phyloP scores from a whole-genome alignment of 2,888 invertebrate species.

The Itoplectis maculator region DNA sequence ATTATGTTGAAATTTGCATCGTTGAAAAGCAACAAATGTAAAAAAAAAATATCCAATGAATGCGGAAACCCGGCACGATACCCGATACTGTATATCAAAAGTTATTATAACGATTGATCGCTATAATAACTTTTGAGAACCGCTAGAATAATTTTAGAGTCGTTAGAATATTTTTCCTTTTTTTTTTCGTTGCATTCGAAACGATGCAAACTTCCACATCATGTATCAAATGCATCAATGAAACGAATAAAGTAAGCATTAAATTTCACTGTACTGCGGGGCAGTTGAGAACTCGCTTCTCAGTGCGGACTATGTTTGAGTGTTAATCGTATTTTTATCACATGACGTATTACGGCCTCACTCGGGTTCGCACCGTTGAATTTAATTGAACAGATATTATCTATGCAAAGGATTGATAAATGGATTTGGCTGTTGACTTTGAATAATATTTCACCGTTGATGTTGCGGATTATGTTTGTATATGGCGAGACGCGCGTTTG shows the following conservation, averaged over 20 bases:
- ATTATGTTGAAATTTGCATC: too few relatives aligned
- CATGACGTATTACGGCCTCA: neutral
- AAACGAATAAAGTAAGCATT: neutral
- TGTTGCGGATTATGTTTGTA: neutral
- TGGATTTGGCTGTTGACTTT: neutral
- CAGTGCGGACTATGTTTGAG: neutral
- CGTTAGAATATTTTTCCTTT: too few relatives aligned
- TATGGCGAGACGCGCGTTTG: neutral
- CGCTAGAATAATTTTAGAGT: too few relatives aligned
- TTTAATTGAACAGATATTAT: constrained; percentile 19
- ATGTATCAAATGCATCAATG: neutral
- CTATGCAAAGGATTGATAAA: constrained; percentile 24
- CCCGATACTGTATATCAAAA: too few relatives aligned
- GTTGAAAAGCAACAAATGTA: too few relatives aligned
- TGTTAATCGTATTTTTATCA: neutral
- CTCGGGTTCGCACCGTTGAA: neutral
- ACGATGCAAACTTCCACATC: too few relatives aligned
- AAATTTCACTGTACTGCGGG: constrained; percentile 12
- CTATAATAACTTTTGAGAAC: too few relatives aligned
- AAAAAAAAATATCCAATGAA: too few relatives aligned
- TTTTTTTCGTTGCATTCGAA: too few relatives aligned
- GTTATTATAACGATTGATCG: too few relatives aligned
- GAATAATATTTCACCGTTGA: constrained; percentile 8
- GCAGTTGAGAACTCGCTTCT: constrained; percentile 23
- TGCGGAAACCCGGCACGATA: too few relatives aligned